Percentiles rank a stretch among this genome's conserved stretches.
phyloP scores from a whole-genome alignment of 2,888 invertebrate genomes.

The Rugalucina vietnamica region DNA sequence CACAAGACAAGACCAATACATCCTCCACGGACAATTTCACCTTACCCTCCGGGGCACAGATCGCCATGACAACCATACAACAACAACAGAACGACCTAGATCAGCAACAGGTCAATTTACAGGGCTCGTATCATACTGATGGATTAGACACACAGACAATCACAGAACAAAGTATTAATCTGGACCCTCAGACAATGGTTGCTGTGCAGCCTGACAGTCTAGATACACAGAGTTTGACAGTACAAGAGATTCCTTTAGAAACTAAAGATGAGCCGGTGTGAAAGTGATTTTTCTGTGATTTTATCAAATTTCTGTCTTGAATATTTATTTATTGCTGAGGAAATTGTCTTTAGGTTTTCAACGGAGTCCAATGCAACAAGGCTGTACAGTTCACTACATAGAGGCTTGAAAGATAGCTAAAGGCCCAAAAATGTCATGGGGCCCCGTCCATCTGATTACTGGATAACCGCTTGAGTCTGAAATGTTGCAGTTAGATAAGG shows the following conservation, averaged over 20 bases:
- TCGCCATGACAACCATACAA: conserved; percentile 33
- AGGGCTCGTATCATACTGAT: not conserved
- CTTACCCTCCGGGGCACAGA: conserved; percentile 24
- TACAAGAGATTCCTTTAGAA: not conserved
- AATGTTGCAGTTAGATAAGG: too few relatives aligned
- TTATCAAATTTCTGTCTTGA: too few relatives aligned
- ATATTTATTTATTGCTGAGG: too few relatives aligned
- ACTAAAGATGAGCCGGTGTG: not conserved
- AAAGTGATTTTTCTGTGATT: too few relatives aligned
- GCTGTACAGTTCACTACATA: too few relatives aligned
- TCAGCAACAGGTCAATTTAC: not conserved
- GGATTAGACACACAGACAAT: not conserved
- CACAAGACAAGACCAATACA: conserved; percentile 29
- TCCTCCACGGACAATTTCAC: not conserved
- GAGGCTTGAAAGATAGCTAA: too few relatives aligned
- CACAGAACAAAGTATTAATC: not conserved
- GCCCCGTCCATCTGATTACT: too few relatives aligned
- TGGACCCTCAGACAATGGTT: not conserved
- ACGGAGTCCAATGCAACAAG: too few relatives aligned
- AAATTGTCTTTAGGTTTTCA: too few relatives aligned
- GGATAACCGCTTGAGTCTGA: too few relatives aligned
- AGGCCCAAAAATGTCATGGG: too few relatives aligned
- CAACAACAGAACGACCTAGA: conserved; percentile 9
- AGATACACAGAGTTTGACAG: not conserved
- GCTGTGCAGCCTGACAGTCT: not conserved